Base-by-base conservation (phyloP, 1,140 invertebrate species). In the Lepidurus arcticus region DNA sequence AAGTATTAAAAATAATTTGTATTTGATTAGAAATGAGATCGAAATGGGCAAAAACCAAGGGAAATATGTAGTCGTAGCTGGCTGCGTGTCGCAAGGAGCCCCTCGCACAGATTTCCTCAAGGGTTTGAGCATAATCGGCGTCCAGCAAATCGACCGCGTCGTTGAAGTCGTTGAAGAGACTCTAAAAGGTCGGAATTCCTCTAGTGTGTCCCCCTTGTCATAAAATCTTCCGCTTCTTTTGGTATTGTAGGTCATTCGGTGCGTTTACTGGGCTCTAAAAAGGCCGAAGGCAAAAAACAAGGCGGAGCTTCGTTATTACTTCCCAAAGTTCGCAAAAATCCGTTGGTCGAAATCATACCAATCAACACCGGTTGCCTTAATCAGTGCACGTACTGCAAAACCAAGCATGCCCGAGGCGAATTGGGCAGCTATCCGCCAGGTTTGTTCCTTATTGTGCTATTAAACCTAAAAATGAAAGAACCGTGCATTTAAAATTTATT, bases 301-400 rank as follows among this genome's bases (percentile, higher is more conserved):
- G 96, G 96, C 0, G 96, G 96, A 0, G 94, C 96, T 1, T 89
- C 92, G 0, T 85, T 99, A 0, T 86, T 90, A 73, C 85, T 99
- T 6, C 97, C 97, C 0, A 99, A 99, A 88, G 92, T 99, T 9
- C 87, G 98, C 76, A 92, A 93, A 83, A 99, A 99, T 87, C 94
- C 95, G 6, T 86, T 98, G 0, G 94, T 99, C 80, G 98, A 99
- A 88, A 99, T 99, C 76, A 97, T 99, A 80, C 91, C 98, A 0
- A 98, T 99, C 16, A 99, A 96, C 85, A 98, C 96, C 2, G 98
- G 97, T 0, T 99, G 98, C 84, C 85, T 99, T 6, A 99, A 99
- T 87, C 94, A 98, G 81, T 99, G 98, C 84, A 98, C 97, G 0
- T 99, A 99, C 84, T 99, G 97, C 83, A 99, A 99, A 85, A 99